Percentiles rank a stretch among this genome's conserved stretches.
These are phyloP conservation scores for Leucophenga varia DNA, from an alignment of 1,140 invertebrate species.

Conservation along the genomic window DNA sequence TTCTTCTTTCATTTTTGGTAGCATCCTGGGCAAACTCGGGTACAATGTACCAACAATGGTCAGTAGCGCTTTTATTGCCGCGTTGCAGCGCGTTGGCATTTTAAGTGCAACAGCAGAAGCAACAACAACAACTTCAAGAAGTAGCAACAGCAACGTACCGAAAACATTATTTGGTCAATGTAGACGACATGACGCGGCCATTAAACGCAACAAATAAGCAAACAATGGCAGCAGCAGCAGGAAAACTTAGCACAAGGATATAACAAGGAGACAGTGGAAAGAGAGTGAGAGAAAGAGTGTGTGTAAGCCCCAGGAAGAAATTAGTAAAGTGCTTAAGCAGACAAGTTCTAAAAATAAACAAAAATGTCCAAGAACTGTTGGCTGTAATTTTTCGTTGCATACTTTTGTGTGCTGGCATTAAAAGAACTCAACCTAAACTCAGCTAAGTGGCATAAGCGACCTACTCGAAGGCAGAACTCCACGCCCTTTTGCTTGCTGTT, in stretches of 20 bases:
- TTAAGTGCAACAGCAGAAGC: slow-evolving; percentile 37
- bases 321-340: too few species aligned
- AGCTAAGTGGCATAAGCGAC: too few species aligned
- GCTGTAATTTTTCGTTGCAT: slow-evolving; percentile 13
- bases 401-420: slow-evolving; percentile 9
- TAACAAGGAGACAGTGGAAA: neutral
- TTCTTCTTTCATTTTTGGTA: too few species aligned
- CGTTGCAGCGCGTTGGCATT: slow-evolving; percentile 30
- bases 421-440: too few species aligned
- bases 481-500: too few species aligned
- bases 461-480: too few species aligned
- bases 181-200: slow-evolving; percentile 50
- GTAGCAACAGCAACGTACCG: slow-evolving; percentile 20
- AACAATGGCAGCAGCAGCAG: slow-evolving; percentile 34
- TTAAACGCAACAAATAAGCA: slow-evolving; percentile 54
- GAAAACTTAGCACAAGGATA: neutral
- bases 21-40: too few species aligned
- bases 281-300: neutral
- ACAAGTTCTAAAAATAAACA: slow-evolving; percentile 39
- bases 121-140: slow-evolving; percentile 6
- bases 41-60: too few species aligned
- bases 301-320: too few species aligned
- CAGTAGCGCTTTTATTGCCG: slow-evolving; percentile 41
- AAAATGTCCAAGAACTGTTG: slow-evolving; percentile 24
- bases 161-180: too few species aligned